A percentile compares a stretch with the other conserved stretches of the same genome.
phyloP scores from a whole-genome alignment of 2,888 invertebrate genomes.

The Ischnus inquisitorius region DNA sequence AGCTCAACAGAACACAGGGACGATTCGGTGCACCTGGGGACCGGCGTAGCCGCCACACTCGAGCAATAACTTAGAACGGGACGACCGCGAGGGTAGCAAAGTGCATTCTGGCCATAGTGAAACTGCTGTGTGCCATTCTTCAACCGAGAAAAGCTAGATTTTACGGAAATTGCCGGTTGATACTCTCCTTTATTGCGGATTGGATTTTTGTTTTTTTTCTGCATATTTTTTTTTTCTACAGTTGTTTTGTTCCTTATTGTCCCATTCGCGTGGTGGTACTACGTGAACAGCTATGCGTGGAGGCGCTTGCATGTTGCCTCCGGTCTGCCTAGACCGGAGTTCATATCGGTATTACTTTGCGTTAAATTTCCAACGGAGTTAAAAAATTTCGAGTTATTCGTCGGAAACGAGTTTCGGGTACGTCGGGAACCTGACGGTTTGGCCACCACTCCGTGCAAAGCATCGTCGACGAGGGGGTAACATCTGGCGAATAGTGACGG shows the following conservation, averaged over 20 bases:
- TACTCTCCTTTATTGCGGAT: constrained; percentile 55
- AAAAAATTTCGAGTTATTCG: constrained; percentile 21
- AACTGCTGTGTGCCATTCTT: constrained; percentile 38
- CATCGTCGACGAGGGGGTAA: constrained; percentile 38
- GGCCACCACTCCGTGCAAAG: constrained; percentile 40
- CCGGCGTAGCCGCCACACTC: constrained; percentile 60
- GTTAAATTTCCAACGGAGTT: constrained; percentile 33
- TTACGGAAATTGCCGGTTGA: constrained; percentile 65
- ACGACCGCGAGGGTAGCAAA: constrained; percentile 56
- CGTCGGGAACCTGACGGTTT: constrained; percentile 34
- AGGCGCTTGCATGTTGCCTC: background rate
- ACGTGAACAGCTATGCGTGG: background rate
- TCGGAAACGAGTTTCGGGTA: background rate
- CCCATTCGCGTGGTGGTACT: background rate
- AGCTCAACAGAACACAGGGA: constrained; percentile 54
- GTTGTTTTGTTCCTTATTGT: background rate
- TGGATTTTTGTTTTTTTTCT: constrained; percentile 14
- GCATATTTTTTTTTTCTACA: background rate
- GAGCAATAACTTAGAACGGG: constrained; percentile 68
- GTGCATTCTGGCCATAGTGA: constrained; percentile 41
- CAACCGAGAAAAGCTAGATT: constrained; percentile 45
- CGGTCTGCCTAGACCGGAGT: too few relatives aligned
- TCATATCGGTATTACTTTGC: constrained; percentile 3
- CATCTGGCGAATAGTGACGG: constrained; percentile 64
- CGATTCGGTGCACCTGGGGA: constrained; percentile 70